Percentiles rank a stretch among this genome's conserved stretches.
Evolutionary conservation across 2,113 vertebrate genomes (phyloP).

Genomic region (Cairina moschata): DNA sequence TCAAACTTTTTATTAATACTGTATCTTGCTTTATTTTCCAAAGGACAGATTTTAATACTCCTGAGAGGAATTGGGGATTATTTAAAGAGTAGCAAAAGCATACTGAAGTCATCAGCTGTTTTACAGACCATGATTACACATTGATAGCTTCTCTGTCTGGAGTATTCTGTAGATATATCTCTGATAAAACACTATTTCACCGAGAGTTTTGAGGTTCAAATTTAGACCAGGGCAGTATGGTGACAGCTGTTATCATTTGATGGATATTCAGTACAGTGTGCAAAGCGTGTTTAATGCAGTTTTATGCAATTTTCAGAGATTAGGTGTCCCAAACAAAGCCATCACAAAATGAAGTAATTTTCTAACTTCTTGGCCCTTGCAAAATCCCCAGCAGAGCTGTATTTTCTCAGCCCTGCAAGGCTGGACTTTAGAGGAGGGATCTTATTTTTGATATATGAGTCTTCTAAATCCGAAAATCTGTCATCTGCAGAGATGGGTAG

Average conservation of each 20-base stretch:
- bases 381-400: constrained; percentile 16
- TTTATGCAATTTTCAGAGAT: constrained; percentile 17
- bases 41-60: constrained; percentile 3
- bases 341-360: neutral
- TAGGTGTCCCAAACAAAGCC: constrained; percentile 28
- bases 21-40: constrained; percentile 38
- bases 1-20: constrained; percentile 29
- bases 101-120: constrained; percentile 52
- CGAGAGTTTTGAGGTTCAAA: constrained; percentile 21
- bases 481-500: neutral
- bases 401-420: neutral
- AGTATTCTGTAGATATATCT: neutral
- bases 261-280: constrained; percentile 25
- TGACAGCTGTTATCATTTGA: constrained; percentile 46
- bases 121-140: constrained; percentile 1
- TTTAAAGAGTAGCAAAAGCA: constrained; percentile 45
- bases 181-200: neutral
- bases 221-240: constrained; percentile 3
- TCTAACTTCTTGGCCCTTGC: neutral
- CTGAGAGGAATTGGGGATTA: constrained; percentile 15
- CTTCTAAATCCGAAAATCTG: neutral
- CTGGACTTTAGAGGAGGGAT: neutral
- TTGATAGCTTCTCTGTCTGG: constrained; percentile 1
- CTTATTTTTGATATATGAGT: constrained; percentile 2
- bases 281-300: constrained; percentile 20